Base-by-base conservation (phyloP, 2,888 invertebrate genomes). In the Melanostoma mellinum region DNA sequence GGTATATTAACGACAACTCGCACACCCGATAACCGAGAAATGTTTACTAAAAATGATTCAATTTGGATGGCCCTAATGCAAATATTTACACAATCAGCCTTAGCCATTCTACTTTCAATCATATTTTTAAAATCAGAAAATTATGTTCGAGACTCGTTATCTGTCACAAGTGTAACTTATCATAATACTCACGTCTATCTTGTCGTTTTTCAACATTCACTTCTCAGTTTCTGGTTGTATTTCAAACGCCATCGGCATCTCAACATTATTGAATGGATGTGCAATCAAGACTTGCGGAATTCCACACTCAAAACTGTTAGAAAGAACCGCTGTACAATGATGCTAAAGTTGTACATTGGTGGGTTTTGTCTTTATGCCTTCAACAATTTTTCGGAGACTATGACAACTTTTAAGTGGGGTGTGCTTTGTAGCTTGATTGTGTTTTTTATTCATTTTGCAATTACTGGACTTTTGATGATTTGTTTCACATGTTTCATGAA, bases 181-280 rank as follows among this genome's bases (percentile, higher is more conserved):
- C 42, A 42, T 6, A 5, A n/a, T 0, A 9, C n/a, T 5, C 6
- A 42, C 6, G 38, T 38, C 38, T 32, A 63, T 10, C 8, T 56
- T 5, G 4, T 63, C 3, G n/a, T 42, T n/a, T 5, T 42, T 42
- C 42, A 42, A 0, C 61, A 63, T 9, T 63, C 69, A n/a, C 10
- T 71, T 0, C 33, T 77, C 6, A 71, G 69, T 6, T 4, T 71
- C 36, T 77, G 35, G 20, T 4, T 71, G 8, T 71, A 63, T 30
- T 44, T 1, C 6, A 2, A 32, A 0, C 77, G 77, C 3, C 35
- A 44, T 38, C 35, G 40, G 2, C 48, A 77, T 6, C 63, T 77
- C 30, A 32, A 6, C 4, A 9, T 77, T 5, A 32, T 71, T 30
- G 69, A 77, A 32, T 8, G 35, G 4, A 35, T 71, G 3, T 36